Percentiles rank a stretch among this genome's conserved stretches.
Evolutionary conservation across 1,140 invertebrate species (phyloP).

Genomic region (Leguminivora glycinivorella): DNA sequence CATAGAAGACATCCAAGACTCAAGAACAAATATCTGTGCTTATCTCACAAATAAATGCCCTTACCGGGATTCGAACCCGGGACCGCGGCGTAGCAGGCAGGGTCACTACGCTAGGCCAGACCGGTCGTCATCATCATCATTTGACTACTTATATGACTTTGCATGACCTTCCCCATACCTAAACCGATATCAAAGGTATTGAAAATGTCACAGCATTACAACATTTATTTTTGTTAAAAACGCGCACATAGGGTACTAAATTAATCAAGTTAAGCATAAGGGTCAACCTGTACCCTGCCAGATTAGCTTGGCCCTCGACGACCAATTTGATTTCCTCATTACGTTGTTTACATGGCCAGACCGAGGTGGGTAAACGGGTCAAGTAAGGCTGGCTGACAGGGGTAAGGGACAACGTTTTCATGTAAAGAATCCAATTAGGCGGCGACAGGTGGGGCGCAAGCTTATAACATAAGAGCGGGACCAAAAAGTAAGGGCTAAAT

Average conservation of each 20-base stretch:
- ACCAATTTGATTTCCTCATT: slow-evolving; percentile 27
- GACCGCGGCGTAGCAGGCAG: too few relatives aligned
- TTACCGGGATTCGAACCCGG: too few relatives aligned
- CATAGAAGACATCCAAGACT: too few relatives aligned
- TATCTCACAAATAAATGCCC: too few relatives aligned
- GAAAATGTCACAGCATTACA: slow-evolving; percentile 21
- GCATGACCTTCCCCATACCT: too few relatives aligned
- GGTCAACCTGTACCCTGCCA: slow-evolving; percentile 44
- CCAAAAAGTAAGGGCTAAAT: slow-evolving; percentile 36
- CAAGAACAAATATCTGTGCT: too few relatives aligned
- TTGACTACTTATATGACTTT: too few relatives aligned
- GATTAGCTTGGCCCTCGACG: slow-evolving; percentile 36
- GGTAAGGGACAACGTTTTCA: slow-evolving; percentile 55
- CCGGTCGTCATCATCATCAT: too few relatives aligned
- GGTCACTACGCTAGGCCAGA: too few relatives aligned
- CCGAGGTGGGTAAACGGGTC: slow-evolving; percentile 28
- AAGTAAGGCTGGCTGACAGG: slow-evolving; percentile 26
- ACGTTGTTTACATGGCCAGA: not conserved
- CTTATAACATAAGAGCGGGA: slow-evolving; percentile 44
- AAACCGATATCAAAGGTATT: not conserved
- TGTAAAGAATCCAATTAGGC: slow-evolving; percentile 67
- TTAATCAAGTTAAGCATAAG: slow-evolving; percentile 61
- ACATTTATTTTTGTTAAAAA: slow-evolving; percentile 59
- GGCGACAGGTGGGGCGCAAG: slow-evolving; percentile 52
- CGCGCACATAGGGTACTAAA: slow-evolving; percentile 49